Conservation (phyloP, 2,113 vertebrate species). For the Hippolais icterina region DNA sequence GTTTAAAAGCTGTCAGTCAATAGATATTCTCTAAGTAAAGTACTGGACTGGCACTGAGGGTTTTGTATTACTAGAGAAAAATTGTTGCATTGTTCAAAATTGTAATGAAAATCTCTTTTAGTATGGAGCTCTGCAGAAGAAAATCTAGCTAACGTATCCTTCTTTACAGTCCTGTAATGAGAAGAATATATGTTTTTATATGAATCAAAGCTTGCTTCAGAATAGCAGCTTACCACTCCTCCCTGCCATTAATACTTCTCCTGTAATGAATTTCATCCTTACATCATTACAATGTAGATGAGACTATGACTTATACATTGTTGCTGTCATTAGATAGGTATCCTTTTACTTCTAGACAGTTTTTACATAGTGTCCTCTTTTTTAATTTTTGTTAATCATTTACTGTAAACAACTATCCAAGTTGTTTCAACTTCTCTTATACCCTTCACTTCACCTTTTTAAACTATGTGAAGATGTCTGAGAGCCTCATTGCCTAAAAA, state of each 20-base stretch:
- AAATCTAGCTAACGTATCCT: background rate
- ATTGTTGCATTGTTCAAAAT: background rate
- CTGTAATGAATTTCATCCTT: background rate
- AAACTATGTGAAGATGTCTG: background rate
- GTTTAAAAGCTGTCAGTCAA: constrained; percentile 52
- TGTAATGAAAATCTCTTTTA: constrained; percentile 1
- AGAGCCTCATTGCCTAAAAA: background rate
- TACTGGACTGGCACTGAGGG: background rate
- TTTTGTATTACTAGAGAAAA: background rate
- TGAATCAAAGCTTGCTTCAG: background rate
- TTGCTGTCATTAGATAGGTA: background rate
- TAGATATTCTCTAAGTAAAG: background rate
- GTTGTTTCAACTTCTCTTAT: background rate
- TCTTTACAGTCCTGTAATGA: background rate
- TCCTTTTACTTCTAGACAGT: background rate
- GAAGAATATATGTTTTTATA: background rate
- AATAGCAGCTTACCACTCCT: background rate
- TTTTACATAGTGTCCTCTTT: background rate
- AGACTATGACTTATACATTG: background rate
- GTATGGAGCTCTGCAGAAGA: background rate
- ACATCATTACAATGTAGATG: background rate
- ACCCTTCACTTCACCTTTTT: background rate
- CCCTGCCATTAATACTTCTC: background rate
- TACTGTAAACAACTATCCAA: background rate
- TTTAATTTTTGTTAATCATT: background rate